Evolutionary conservation across 2,797 vertebrate species (phyloP).

Genomic region (Pelobates cultripes): DNA sequence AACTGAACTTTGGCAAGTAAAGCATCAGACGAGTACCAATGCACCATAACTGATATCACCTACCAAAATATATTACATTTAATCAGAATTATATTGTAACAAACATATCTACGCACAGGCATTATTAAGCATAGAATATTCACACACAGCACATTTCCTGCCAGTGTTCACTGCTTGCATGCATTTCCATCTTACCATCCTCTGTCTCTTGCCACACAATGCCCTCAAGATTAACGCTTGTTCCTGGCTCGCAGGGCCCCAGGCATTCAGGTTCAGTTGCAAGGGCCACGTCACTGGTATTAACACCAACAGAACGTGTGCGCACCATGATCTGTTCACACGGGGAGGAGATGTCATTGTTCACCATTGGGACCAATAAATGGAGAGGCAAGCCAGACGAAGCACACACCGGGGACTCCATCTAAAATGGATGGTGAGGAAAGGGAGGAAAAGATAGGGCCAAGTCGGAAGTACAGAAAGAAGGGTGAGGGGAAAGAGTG

Average conservation of each 20-base stretch:
- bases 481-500: not conserved
- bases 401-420: constrained; percentile 95
- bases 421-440: constrained; percentile 70
- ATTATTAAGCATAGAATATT: no score
- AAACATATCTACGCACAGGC: no score
- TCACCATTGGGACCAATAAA: constrained; percentile 88
- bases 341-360: constrained; percentile 91
- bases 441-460: not conserved
- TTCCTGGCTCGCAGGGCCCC: constrained; percentile 96
- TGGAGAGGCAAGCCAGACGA: constrained; percentile 92
- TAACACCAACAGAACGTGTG: constrained; percentile 94
- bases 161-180: no score
- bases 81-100: no score
- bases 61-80: no score
- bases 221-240: constrained; percentile 97
- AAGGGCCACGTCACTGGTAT: constrained; percentile 94
- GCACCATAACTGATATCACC: no score
- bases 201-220: constrained; percentile 99
- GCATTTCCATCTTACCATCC: constrained; percentile 81
- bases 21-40: no score
- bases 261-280: constrained; percentile 95
- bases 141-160: no score
- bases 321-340: constrained; percentile 99
- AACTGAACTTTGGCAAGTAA: no score
- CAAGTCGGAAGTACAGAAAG: not conserved